These are phyloP conservation scores for Clarias platycephalus DNA, from an alignment of 2,797 vertebrate genomes.

Conservation along the genomic window DNA sequence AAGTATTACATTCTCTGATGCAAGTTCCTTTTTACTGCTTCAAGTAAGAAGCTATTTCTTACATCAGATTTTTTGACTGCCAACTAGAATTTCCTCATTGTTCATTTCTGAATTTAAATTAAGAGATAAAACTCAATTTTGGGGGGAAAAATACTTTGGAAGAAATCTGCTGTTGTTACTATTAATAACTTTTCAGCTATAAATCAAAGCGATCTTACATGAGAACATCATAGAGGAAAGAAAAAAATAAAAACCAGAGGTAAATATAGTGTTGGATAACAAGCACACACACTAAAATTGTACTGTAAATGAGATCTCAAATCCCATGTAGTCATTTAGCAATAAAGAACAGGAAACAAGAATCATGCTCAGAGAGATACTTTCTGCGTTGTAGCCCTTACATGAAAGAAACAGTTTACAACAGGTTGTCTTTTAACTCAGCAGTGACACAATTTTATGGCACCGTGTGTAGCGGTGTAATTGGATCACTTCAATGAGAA, in stretches of 20 bases:
- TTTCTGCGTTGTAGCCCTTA: not conserved
- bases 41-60: not conserved
- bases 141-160: not conserved
- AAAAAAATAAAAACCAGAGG: constrained; percentile 2
- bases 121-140: not conserved
- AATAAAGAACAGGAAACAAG: constrained; percentile 9
- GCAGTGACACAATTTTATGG: constrained; percentile 28
- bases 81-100: not conserved
- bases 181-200: not conserved
- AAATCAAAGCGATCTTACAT: constrained; percentile 3
- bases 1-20: not conserved
- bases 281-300: constrained; percentile 19
- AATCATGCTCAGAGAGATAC: constrained; percentile 32
- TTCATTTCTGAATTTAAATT: constrained; percentile 4
- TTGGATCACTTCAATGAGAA: constrained; percentile 21
- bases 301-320: constrained; percentile 16
- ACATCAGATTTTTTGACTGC: not conserved
- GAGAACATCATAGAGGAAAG: not conserved
- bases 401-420: constrained; percentile 47
- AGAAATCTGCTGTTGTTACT: not conserved
- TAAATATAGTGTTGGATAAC: constrained; percentile 35
- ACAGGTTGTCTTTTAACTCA: constrained; percentile 44
- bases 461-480: constrained; percentile 42
- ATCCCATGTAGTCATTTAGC: constrained; percentile 46
- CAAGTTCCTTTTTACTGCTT: not conserved